These are phyloP conservation scores for Lynx canadensis DNA, from an alignment of 2,113 vertebrate species.

Conservation along the genomic window DNA sequence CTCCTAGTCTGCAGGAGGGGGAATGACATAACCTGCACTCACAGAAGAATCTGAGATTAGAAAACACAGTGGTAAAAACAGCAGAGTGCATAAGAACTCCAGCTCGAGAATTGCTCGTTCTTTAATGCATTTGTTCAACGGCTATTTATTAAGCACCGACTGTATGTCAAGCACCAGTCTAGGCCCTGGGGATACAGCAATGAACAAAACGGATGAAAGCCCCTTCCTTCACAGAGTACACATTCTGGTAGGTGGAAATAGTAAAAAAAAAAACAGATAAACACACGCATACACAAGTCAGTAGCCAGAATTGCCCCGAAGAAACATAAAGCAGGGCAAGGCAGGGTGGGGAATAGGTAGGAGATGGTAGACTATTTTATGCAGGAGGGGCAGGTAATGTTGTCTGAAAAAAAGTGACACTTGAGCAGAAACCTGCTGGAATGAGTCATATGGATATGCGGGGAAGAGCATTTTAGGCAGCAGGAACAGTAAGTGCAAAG, in stretches of 20 bases:
- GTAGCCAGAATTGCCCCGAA: neutral
- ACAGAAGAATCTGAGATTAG: neutral
- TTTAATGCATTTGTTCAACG: neutral
- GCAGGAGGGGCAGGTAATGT: neutral
- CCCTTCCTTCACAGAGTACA: neutral
- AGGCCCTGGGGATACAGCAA: neutral
- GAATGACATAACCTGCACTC: too few species aligned
- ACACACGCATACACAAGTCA: neutral
- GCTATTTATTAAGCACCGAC: neutral
- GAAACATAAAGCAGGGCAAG: neutral
- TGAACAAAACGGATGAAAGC: neutral
- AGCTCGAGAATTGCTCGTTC: neutral
- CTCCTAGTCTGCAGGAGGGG: neutral
- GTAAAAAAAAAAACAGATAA: neutral
- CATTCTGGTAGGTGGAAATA: neutral
- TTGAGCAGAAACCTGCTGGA: neutral
- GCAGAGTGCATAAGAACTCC: neutral
- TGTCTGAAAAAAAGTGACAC: neutral
- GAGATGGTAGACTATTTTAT: neutral
- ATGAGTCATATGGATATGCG: neutral
- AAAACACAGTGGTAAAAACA: neutral
- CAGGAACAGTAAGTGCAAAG: neutral
- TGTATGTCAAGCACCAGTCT: neutral
- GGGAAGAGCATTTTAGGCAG: neutral
- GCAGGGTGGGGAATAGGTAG: neutral